Evolutionary conservation across 2,797 vertebrate species (phyloP).

Genomic region (Haliaeetus vocifer): DNA sequence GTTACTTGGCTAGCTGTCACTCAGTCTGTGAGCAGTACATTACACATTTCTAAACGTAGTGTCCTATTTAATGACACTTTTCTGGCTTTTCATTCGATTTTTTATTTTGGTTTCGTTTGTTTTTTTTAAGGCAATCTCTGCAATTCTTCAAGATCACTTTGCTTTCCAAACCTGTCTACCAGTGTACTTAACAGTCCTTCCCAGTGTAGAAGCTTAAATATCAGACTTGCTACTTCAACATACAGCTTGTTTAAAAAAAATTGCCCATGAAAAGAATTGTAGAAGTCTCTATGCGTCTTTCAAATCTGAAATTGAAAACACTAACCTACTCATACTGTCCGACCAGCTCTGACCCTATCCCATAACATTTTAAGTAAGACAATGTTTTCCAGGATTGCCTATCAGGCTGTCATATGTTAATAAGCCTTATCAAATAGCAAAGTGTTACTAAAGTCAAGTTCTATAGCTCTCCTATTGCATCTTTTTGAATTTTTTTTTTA

Average conservation of each 20-base stretch:
- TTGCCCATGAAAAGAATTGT: not conserved
- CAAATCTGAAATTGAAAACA: not conserved
- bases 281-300: not conserved
- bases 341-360: not conserved
- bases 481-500: not conserved
- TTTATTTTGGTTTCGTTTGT: too few relatives aligned
- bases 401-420: not conserved
- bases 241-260: not conserved
- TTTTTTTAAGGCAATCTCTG: not conserved
- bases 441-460: not conserved
- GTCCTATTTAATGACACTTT: not conserved
- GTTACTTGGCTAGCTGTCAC: not conserved
- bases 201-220: not conserved
- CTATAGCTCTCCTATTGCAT: not conserved
- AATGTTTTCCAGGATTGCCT: not conserved
- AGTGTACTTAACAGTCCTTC: not conserved
- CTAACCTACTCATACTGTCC: not conserved
- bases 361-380: not conserved
- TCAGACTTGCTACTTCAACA: not conserved
- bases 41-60: not conserved
- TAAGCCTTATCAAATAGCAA: not conserved
- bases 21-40: not conserved
- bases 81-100: not conserved
- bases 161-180: not conserved
- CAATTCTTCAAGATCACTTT: not conserved